Conservation (phyloP, 2,113 vertebrate genomes). For the Aepyceros melampus region DNA sequence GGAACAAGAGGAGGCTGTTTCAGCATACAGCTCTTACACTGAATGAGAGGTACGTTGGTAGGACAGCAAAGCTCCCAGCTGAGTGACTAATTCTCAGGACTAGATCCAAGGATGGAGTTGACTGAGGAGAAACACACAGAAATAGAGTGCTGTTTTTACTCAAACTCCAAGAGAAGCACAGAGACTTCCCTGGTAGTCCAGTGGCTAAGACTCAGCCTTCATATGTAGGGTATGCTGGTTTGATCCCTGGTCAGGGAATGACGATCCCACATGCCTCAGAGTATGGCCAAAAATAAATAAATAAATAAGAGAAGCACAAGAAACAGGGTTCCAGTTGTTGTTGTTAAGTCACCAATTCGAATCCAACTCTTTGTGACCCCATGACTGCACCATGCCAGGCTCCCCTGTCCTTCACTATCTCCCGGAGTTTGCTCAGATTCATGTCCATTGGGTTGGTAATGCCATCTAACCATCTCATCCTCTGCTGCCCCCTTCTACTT, state of each 20-base stretch:
- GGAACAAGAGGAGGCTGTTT: neutral
- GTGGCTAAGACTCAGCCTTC: neutral
- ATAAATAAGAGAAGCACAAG: neutral
- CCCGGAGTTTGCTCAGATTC: neutral
- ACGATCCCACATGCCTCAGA: neutral
- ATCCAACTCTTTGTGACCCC: neutral
- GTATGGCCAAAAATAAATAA: neutral
- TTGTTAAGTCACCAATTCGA: neutral
- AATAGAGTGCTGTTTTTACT: neutral
- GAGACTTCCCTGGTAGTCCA: neutral
- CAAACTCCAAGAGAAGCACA: neutral
- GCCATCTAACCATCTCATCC: neutral
- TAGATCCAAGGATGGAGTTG: neutral
- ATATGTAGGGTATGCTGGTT: neutral
- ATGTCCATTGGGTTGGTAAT: neutral
- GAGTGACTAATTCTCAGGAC: neutral
- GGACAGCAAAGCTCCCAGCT: neutral
- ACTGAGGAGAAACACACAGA: neutral
- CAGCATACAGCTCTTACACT: neutral
- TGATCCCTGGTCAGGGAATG: neutral
- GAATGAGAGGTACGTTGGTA: neutral
- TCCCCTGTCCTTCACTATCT: neutral
- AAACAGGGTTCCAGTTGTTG: neutral
- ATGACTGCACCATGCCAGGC: neutral
- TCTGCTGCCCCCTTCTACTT: neutral